These are phyloP conservation scores for Hyaena hyaena DNA, from an alignment of 2,113 vertebrate genomes.

Conservation along the genomic window DNA sequence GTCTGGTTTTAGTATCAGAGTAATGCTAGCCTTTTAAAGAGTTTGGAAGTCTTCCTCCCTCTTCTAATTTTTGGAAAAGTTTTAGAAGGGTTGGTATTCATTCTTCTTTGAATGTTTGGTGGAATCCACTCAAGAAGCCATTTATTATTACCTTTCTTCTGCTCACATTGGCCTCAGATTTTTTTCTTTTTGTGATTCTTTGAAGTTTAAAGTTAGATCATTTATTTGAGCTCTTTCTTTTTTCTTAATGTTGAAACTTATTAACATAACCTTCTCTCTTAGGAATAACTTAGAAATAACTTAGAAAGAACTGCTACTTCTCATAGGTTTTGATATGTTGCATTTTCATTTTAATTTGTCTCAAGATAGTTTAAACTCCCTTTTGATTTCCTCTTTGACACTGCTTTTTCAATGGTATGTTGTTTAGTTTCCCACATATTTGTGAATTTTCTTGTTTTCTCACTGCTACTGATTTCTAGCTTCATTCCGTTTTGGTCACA, in stretches of 20 bases:
- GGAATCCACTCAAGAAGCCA: background rate
- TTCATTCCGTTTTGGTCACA: background rate
- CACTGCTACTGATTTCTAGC: background rate
- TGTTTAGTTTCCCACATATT: background rate
- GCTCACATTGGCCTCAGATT: background rate
- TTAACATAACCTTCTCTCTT: background rate
- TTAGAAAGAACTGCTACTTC: background rate
- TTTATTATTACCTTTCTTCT: background rate
- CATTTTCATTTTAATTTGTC: background rate
- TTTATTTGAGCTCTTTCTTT: background rate
- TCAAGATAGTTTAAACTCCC: background rate
- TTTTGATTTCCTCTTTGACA: background rate
- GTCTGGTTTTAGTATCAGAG: too few relatives aligned
- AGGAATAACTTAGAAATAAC: background rate
- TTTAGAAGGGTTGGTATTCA: background rate
- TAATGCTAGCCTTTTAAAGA: too few relatives aligned
- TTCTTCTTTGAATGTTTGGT: background rate
- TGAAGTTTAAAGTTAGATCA: background rate
- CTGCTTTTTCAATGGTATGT: background rate
- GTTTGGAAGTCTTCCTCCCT: too few relatives aligned
- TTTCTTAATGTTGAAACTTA: background rate
- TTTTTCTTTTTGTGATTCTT: background rate
- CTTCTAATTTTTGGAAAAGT: too few relatives aligned
- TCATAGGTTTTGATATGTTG: background rate
- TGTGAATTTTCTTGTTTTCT: background rate